Evolutionary conservation across 92 coral and sea anemone genomes (phyloP).

Genomic region (Siderastrea siderea): DNA sequence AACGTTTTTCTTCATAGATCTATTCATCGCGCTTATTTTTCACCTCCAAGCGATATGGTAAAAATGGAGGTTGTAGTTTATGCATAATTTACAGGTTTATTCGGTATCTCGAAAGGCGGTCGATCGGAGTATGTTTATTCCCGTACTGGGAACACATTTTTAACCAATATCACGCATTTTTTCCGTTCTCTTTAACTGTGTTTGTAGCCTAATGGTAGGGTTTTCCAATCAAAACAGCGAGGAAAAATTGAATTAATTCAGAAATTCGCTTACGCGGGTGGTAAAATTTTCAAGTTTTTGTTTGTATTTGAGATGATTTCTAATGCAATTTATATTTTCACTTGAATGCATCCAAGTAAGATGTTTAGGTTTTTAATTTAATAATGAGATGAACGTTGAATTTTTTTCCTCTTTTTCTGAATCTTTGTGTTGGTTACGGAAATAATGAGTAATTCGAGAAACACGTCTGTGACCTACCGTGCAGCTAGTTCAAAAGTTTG

Average conservation of each 20-base stretch:
- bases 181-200: not conserved
- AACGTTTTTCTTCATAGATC: not conserved
- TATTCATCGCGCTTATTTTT: not conserved
- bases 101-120: not conserved
- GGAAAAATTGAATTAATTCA: not conserved
- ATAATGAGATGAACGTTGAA: not conserved
- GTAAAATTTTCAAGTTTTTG: conserved; percentile 5
- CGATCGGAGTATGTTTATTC: not conserved
- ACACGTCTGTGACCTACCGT: not conserved
- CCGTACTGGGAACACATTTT: not conserved
- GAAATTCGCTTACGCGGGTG: not conserved
- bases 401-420: not conserved
- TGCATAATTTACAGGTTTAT: not conserved
- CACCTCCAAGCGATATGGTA: not conserved
- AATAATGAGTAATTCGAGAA: not conserved
- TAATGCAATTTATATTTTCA: not conserved
- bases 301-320: not conserved
- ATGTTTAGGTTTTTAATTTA: not conserved
- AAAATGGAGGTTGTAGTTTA: not conserved
- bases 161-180: not conserved
- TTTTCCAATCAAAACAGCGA: not conserved
- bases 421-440: conserved; percentile 1
- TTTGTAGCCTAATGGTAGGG: too few species aligned
- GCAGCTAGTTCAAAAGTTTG: not conserved
- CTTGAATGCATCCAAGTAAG: not conserved